A percentile compares a stretch with the other conserved stretches of the same genome.
Conservation (phyloP, 1,140 invertebrate species). For the Solenopsis invicta region DNA sequence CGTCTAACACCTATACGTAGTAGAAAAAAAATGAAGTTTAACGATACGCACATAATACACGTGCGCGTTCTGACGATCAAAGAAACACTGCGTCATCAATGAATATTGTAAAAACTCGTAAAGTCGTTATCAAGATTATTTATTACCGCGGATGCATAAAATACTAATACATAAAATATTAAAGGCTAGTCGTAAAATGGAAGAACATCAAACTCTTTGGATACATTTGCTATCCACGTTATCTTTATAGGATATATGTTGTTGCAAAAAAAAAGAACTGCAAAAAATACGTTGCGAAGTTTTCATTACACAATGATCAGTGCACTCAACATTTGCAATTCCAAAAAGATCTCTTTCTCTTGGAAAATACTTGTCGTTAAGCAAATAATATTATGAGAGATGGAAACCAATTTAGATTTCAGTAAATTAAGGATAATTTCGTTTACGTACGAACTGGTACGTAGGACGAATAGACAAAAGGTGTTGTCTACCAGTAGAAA, state of each 20-base stretch:
- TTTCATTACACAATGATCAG: not conserved
- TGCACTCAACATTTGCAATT: not conserved
- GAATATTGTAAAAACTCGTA: slow-evolving; percentile 10
- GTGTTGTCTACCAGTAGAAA: not conserved
- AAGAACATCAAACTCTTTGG: not conserved
- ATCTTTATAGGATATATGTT: not conserved
- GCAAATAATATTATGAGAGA: not conserved
- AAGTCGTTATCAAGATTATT: slow-evolving; percentile 23
- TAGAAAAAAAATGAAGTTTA: slow-evolving; percentile 3
- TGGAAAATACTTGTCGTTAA: not conserved
- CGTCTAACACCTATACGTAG: not conserved
- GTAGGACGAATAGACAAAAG: not conserved
- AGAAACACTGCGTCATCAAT: not conserved
- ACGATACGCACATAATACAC: not conserved
- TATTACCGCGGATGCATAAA: slow-evolving; percentile 3
- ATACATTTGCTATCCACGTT: not conserved
- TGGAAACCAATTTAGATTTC: not conserved
- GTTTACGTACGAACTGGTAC: too few species aligned
- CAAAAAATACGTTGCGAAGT: not conserved
- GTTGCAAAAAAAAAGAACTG: not conserved
- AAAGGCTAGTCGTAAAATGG: slow-evolving; percentile 24
- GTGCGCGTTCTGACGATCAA: not conserved
- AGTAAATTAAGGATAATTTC: not conserved
- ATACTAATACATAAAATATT: slow-evolving; percentile 19
- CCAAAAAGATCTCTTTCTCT: not conserved